A percentile compares a stretch with the other conserved stretches of the same genome.
Conservation (phyloP, 2,113 vertebrate genomes). For the Engraulis encrasicolus region DNA sequence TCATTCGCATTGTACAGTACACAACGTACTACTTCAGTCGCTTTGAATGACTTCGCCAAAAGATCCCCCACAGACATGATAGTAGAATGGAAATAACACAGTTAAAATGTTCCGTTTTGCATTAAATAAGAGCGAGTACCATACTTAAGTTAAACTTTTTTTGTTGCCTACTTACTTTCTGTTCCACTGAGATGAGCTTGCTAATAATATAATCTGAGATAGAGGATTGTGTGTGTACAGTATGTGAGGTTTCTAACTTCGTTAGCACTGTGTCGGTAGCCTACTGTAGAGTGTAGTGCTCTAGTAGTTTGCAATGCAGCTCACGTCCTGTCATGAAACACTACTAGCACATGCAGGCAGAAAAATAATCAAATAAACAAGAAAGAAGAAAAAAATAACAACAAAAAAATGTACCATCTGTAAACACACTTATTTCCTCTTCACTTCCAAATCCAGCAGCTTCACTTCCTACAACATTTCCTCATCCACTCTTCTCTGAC, state of each 20-base stretch:
- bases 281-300: too few species aligned
- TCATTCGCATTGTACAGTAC: not conserved
- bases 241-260: not conserved
- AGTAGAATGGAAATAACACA: not conserved
- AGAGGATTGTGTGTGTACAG: not conserved
- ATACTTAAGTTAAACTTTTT: not conserved
- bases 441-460: not conserved
- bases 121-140: not conserved
- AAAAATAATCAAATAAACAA: not conserved
- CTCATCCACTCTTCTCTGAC: not conserved
- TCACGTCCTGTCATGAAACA: slow-evolving; percentile 65
- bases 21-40: not conserved
- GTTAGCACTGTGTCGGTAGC: not conserved
- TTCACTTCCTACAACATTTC: slow-evolving; percentile 7
- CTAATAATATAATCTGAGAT: not conserved
- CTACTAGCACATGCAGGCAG: slow-evolving; percentile 72
- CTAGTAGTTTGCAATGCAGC: slow-evolving; percentile 63
- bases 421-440: not conserved
- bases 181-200: not conserved
- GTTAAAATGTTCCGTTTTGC: not conserved
- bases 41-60: not conserved
- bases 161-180: not conserved
- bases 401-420: not conserved
- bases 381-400: not conserved
- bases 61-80: not conserved